Base-by-base conservation (phyloP, 1,140 invertebrate genomes). In the Leguminivora glycinivorella region DNA sequence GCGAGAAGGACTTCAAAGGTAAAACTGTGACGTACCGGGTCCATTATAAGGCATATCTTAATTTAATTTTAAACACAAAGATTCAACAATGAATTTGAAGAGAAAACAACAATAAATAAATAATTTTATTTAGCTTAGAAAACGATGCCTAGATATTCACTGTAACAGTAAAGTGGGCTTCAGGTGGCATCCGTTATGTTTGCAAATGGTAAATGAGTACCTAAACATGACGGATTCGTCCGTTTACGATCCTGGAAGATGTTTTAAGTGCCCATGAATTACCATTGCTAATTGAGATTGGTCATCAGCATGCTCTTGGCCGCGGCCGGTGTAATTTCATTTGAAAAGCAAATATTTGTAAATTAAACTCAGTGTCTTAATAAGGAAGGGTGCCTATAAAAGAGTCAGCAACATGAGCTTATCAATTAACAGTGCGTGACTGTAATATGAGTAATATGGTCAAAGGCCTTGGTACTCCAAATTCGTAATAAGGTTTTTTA, bases 1-100 rank as follows among this genome's bases (percentile, higher is more conserved):
- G 84, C 60, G 60, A 70, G 24, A 40, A 52, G 14, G 70, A 75
- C 5, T 78, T 80, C 38, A 68, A 78, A 76, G 79, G 67, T 69
- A 17, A 68, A 29, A 4, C 56, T 58, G 5, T 4, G 43, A 0
- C n/a, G n/a, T n/a, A n/a, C n/a, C n/a, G n/a, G n/a, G n/a, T n/a
- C n/a, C n/a, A n/a, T n/a, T n/a, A n/a, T n/a, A n/a, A n/a, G n/a
- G n/a, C n/a, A n/a, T n/a, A n/a, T n/a, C n/a, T n/a, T n/a, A n/a
- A n/a, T n/a, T n/a, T n/a, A n/a, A n/a, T n/a, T n/a, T n/a, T n/a
- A n/a, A n/a, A n/a, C n/a, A n/a, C n/a, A n/a, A n/a, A n/a, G n/a
- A n/a, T n/a, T n/a, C n/a, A n/a, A n/a, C n/a, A n/a, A n/a, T n/a
- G n/a, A n/a, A n/a, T n/a, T n/a, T n/a, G n/a, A n/a, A n/a, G n/a